Conservation (phyloP, 2,113 vertebrate genomes). For the Micronycteris hirsuta region DNA sequence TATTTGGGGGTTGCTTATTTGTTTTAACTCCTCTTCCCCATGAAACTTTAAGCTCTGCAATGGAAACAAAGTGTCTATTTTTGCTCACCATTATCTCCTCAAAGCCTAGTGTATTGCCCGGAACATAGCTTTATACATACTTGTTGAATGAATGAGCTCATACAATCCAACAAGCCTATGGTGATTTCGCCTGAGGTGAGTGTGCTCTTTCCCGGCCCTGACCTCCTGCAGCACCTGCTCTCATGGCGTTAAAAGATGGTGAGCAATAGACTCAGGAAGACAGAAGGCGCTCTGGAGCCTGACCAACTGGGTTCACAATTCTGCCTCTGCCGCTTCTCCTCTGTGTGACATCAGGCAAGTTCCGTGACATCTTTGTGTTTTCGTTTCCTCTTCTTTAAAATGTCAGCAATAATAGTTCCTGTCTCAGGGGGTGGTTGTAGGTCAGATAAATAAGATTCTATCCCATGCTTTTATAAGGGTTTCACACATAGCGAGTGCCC, state of each 20-base stretch:
- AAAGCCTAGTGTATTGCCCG: neutral
- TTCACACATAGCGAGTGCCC: neutral
- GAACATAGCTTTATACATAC: neutral
- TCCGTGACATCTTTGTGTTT: neutral
- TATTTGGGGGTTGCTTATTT: neutral
- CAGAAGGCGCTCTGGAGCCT: fast-evolving
- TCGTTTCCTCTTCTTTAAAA: neutral
- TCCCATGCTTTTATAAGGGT: neutral
- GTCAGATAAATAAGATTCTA: neutral
- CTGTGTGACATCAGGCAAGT: neutral
- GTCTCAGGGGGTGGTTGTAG: neutral
- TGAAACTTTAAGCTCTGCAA: neutral
- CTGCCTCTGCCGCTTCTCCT: neutral
- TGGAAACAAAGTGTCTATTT: neutral
- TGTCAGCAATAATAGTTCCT: neutral
- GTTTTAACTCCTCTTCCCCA: neutral
- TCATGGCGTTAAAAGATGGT: neutral
- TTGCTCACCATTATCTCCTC: neutral
- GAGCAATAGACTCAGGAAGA: neutral
- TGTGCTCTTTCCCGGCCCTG: neutral
- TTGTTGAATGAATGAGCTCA: neutral
- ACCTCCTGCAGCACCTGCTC: neutral
- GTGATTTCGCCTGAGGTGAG: neutral
- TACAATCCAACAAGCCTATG: neutral
- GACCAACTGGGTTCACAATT: fast-evolving